phyloP scores from a whole-genome alignment of 1,140 invertebrate species.

The Heliconius melpomene region DNA sequence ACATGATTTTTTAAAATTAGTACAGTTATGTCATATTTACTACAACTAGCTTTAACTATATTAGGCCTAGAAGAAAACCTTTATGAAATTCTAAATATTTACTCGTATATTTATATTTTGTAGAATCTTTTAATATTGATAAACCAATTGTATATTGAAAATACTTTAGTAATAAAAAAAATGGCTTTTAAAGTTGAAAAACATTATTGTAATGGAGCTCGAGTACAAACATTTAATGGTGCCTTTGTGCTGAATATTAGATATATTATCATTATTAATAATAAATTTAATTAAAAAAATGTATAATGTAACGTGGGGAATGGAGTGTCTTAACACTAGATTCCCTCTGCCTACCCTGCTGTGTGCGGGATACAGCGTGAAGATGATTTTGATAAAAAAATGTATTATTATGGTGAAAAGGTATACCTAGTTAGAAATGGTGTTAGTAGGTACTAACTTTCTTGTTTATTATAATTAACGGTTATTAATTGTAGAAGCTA shows the following conservation, averaged over 20 bases:
- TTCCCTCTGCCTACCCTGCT: too few species aligned
- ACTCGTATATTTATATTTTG: background rate
- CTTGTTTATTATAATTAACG: too few species aligned
- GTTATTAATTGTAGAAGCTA: too few species aligned
- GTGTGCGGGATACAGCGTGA: too few species aligned
- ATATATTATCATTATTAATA: background rate
- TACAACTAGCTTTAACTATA: background rate
- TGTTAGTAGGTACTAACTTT: too few species aligned
- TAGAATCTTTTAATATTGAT: background rate
- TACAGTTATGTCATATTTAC: too few species aligned
- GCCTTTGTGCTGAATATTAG: background rate
- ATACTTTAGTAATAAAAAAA: background rate
- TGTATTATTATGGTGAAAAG: too few species aligned
- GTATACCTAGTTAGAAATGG: too few species aligned
- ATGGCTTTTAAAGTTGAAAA: background rate
- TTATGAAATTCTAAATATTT: slow-evolving; percentile 4
- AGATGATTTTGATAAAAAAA: background rate
- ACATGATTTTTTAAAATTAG: background rate
- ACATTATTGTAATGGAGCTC: background rate
- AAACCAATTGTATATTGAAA: background rate
- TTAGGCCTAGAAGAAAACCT: background rate
- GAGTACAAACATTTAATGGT: background rate
- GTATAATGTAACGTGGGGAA: too few species aligned
- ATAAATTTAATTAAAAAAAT: background rate
- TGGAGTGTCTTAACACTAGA: too few species aligned